Evolutionary conservation across 1,140 invertebrate species (phyloP).

Genomic region (Euura lappo): DNA sequence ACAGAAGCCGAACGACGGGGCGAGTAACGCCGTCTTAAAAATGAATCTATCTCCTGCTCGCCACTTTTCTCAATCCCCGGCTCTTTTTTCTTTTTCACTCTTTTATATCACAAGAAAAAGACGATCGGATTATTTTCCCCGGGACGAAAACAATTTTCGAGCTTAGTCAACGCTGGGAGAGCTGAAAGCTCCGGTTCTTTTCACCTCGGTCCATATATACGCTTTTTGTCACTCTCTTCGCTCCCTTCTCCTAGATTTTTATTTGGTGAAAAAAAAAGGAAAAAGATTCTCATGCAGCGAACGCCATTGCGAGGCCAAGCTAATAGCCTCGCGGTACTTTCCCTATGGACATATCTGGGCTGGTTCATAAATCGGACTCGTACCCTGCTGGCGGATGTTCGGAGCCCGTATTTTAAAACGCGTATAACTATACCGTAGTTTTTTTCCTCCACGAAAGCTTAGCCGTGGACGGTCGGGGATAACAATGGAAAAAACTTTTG

Average conservation of each 20-base stretch:
- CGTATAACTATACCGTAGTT: no score
- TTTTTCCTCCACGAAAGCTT: no score
- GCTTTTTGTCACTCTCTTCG: no score
- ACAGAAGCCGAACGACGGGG: not conserved
- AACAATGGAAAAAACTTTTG: no score
- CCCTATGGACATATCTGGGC: not conserved
- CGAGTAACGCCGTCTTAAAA: not conserved
- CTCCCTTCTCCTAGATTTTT: no score
- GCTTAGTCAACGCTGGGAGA: not conserved
- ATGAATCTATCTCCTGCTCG: not conserved
- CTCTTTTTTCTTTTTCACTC: not conserved
- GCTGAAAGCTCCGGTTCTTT: not conserved
- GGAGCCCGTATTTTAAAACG: no score
- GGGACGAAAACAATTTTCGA: not conserved
- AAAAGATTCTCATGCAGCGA: not conserved
- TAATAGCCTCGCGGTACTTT: conserved; percentile 7
- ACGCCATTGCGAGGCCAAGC: not conserved
- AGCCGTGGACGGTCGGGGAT: no score
- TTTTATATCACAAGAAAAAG: not conserved
- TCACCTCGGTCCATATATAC: no score
- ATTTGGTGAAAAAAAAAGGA: no score
- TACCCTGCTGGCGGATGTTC: no score
- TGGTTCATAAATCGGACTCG: no score
- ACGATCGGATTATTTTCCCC: not conserved
- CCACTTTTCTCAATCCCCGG: not conserved